phyloP scores from a whole-genome alignment of 2,888 invertebrate species.

The Yponomeuta cagnagella region DNA sequence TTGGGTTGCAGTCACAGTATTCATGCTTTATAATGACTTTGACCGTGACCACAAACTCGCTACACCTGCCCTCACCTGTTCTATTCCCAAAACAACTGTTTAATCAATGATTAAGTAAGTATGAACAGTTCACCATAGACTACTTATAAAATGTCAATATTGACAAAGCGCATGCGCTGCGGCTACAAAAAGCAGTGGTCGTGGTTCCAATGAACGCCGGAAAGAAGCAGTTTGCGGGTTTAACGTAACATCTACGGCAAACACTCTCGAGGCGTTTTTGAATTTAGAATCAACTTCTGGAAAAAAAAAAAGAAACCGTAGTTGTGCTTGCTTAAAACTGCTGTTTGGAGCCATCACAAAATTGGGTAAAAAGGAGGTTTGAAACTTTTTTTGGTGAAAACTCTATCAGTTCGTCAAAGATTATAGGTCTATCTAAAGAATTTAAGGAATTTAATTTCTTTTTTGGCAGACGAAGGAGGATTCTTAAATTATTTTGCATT shows the following conservation, averaged over 20 bases:
- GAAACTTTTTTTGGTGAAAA: too few relatives aligned
- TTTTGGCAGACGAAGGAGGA: too few relatives aligned
- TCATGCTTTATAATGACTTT: constrained; percentile 19
- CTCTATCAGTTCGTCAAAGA: too few relatives aligned
- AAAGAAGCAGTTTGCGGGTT: constrained; percentile 62
- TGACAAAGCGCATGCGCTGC: constrained; percentile 40
- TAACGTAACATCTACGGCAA: constrained; percentile 61
- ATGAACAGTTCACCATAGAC: not conserved
- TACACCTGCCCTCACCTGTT: not conserved
- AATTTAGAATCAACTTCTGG: not conserved
- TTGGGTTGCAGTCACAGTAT: too few relatives aligned
- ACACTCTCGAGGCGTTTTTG: constrained; percentile 27
- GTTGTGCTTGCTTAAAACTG: too few relatives aligned
- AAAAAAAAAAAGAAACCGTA: too few relatives aligned
- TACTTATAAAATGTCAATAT: constrained; percentile 18
- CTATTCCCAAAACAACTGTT: not conserved
- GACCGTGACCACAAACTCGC: constrained; percentile 3
- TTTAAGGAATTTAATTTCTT: too few relatives aligned
- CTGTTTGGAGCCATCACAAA: too few relatives aligned
- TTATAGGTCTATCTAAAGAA: too few relatives aligned
- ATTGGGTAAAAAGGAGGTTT: too few relatives aligned
- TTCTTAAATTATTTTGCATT: too few relatives aligned
- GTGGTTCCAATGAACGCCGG: constrained; percentile 65
- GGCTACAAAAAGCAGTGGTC: constrained; percentile 56
- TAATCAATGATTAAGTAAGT: constrained; percentile 4